A percentile compares a stretch with the other conserved stretches of the same genome.
Evolutionary conservation across 2,113 vertebrate species (phyloP).

Genomic region (Carassius carassius): DNA sequence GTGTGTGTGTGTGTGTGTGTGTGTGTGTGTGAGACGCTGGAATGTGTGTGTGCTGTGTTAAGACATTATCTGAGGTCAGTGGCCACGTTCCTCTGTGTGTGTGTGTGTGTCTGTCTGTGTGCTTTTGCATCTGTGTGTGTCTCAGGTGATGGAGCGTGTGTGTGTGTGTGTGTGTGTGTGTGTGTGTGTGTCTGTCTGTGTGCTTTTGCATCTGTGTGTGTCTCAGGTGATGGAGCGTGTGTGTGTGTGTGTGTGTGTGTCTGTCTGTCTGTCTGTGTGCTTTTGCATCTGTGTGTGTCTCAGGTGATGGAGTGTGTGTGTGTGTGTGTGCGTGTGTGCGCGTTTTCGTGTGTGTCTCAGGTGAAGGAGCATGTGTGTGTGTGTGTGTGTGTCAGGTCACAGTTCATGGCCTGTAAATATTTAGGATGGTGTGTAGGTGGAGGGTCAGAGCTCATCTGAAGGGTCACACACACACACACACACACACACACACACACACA

Average conservation of each 20-base stretch:
- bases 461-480: neutral
- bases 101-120: slow-evolving; percentile 23
- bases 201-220: too few relatives aligned
- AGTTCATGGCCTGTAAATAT: slow-evolving; percentile 66
- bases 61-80: slow-evolving; percentile 51
- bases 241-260: slow-evolving; percentile 17
- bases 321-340: slow-evolving; percentile 25
- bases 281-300: neutral
- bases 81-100: slow-evolving; percentile 33
- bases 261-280: slow-evolving; percentile 11
- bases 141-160: neutral
- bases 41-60: slow-evolving; percentile 45
- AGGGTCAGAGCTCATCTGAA: neutral
- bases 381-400: slow-evolving; percentile 48
- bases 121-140: slow-evolving; percentile 2
- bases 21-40: slow-evolving; percentile 1
- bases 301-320: neutral
- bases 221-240: neutral
- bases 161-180: slow-evolving; percentile 27
- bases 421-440: slow-evolving; percentile 55
- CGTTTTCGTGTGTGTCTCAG: neutral
- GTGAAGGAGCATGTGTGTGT: slow-evolving; percentile 3
- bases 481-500: neutral
- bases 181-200: too few relatives aligned
- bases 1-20: too few relatives aligned